Base-by-base conservation (phyloP, 1,140 invertebrate genomes). In the Chrysomallon squamiferum region DNA sequence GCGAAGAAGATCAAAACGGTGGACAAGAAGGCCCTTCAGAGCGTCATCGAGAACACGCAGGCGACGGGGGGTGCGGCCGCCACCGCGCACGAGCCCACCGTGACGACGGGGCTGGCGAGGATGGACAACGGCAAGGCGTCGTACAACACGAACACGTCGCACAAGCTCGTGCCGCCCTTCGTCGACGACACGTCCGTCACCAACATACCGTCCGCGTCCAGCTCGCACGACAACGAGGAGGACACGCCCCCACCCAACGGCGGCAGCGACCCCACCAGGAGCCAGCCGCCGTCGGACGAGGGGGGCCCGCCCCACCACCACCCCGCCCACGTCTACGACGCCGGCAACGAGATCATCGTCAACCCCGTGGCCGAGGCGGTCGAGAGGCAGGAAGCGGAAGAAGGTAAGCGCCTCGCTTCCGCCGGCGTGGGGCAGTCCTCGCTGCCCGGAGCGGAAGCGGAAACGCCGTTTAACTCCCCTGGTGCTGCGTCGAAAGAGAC, bases 281-380 rank as follows among this genome's bases (percentile, higher is more conserved):
- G 66, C 60, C 64, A 56, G 66, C 52, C 50, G 54, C 54, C 68
- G 91, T 91, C 66, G 83, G 84, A 60, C 50, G 91, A 92, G 49
- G 93, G 92, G 79, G n/a, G n/a, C n/a, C n/a, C n/a, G n/a, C n/a
- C n/a, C n/a, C n/a, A n/a, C n/a, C n/a, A n/a, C n/a, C n/a, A n/a
- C n/a, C 92, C 93, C 75, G 93, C 52, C 50, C 90, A 92, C 41
- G 92, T 91, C 79, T 92, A 93, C 75, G 93, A 95, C 71, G 92
- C 93, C 67, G 93, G 94, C 9, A 81, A 78, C 3, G 77, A 80
- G 50, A 64, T 78, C 2, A 81, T 78, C 43, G 71, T 78, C 18
- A 77, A 79, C 50, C 76, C 75, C 0, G 77, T 77, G 4, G 81
- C 78, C 6, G 75, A 63, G 32, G 62, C 61, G n/a, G 27, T 69